phyloP scores from a whole-genome alignment of 2,797 vertebrate species.

The Amblyraja radiata region DNA sequence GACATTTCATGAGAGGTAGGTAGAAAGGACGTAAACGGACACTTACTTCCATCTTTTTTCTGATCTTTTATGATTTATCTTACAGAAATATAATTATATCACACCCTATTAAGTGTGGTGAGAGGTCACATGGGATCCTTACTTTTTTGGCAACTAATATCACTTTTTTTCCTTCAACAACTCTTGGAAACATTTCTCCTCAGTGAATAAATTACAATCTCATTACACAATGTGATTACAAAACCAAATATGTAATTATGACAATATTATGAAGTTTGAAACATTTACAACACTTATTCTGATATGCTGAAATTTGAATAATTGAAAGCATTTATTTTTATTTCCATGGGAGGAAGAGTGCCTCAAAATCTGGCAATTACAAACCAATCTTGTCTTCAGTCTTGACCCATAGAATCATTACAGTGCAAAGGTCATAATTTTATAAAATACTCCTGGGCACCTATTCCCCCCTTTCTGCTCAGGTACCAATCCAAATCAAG shows the following conservation, averaged over 20 bases:
- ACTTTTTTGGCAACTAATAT: background rate
- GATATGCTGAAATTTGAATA: background rate
- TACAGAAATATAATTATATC: conserved; percentile 12
- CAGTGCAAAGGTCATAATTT: too few relatives aligned
- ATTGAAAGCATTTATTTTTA: background rate
- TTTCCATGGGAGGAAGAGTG: background rate
- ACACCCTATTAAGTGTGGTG: too few relatives aligned
- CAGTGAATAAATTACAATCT: conserved; percentile 17
- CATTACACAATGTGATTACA: background rate
- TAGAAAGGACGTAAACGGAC: background rate
- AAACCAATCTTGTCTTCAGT: background rate
- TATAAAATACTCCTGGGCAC: too few relatives aligned
- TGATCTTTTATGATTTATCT: background rate
- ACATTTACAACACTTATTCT: background rate
- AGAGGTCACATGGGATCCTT: background rate
- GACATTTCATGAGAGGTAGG: background rate
- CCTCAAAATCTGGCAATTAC: too few relatives aligned
- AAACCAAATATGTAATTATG: background rate
- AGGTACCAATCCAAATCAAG: too few relatives aligned
- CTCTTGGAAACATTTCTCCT: background rate
- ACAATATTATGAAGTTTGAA: background rate
- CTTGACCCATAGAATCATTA: too few relatives aligned
- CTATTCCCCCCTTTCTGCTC: too few relatives aligned
- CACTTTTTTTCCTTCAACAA: background rate
- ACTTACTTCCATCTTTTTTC: background rate